Evolutionary conservation across 2,888 invertebrate genomes (phyloP), one percentile per base, ranked within the genome.

Genomic region (Lithophane leautieri): DNA sequence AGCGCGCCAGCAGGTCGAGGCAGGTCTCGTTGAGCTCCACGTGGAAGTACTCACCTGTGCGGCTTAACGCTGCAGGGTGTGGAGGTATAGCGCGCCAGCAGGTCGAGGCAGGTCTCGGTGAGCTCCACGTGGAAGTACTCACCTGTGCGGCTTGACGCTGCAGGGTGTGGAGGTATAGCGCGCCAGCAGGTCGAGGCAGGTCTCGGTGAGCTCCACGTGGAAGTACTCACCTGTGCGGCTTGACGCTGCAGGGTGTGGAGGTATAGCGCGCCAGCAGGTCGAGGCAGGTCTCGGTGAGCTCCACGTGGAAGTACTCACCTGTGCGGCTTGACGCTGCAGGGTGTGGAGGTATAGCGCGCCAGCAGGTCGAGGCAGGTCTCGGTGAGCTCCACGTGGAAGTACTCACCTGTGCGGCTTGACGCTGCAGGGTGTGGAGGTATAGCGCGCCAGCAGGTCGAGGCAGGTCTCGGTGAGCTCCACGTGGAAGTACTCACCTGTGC

Each of bases 391-490:
- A 98, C 97, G 94, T 99, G 50, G 99, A 95, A 98, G 34, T 22
- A n/a, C 60, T 47, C 56, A 98, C 98, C 98, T 97, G 92, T 97
- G 60, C 60, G 60, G 34, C 60, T 60, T 93, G 89, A 94, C 94
- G 91, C 92, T 93, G 93, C 93, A 93, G 54, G 94, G 94, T 78
- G 94, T 93, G 92, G 93, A 90, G 86, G 95, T 90, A 92, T 95
- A 94, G 12, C 95, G 90, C 88, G 95, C 93, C 70, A 95, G 98
- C 91, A 94, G 93, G 92, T 94, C 99, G 81, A 99, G 98, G 94
- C 99, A 99, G 34, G 99, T 99, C 97, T 99, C 99, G 0, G 99
- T 98, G 76, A 99, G 97, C 94, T 99, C 99, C 88, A 98, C 97
- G 94, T 99, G 99, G 95, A 98, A 98, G 97, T 58, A 54, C 40